phyloP scores from a whole-genome alignment of 2,113 vertebrate genomes.

The Brienomyrus longianalis region DNA sequence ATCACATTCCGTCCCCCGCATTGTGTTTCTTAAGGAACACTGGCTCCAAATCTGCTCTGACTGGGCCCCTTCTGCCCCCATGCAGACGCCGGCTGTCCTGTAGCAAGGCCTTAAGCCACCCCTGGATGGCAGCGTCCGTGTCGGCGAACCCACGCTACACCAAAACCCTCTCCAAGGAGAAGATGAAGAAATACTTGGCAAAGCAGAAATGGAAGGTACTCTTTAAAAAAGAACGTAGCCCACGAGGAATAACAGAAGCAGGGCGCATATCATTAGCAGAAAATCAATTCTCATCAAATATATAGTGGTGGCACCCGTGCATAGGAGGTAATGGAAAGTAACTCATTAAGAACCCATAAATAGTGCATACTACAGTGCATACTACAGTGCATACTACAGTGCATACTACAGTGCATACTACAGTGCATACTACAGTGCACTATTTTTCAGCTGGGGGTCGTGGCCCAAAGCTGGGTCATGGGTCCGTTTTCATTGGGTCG shows the following conservation, averaged over 20 bases:
- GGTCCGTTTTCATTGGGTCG: not conserved
- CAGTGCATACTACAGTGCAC: not conserved
- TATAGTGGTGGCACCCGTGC: not conserved
- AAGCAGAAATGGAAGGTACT: slow-evolving; percentile 75
- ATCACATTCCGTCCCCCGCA: not conserved
- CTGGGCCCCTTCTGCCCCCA: not conserved
- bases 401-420: not conserved
- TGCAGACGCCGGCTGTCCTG: slow-evolving; percentile 65
- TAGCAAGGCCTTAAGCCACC: slow-evolving; percentile 59
- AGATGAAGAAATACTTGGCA: slow-evolving; percentile 69
- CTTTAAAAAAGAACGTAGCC: not conserved
- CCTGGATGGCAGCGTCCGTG: slow-evolving; percentile 66
- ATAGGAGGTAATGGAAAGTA: not conserved
- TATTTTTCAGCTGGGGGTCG: not conserved
- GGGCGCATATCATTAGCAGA: not conserved
- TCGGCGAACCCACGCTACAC: slow-evolving; percentile 40
- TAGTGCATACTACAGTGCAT: not conserved
- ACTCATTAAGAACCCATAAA: not conserved
- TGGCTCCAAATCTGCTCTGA: not conserved
- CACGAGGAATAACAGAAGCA: not conserved
- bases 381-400: not conserved
- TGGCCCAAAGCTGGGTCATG: not conserved
- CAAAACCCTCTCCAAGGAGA: slow-evolving; percentile 67
- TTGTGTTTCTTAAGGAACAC: not conserved
- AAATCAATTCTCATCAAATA: not conserved